phyloP scores from a whole-genome alignment of 2,113 vertebrate species.

The Rhabdomys dilectus region DNA sequence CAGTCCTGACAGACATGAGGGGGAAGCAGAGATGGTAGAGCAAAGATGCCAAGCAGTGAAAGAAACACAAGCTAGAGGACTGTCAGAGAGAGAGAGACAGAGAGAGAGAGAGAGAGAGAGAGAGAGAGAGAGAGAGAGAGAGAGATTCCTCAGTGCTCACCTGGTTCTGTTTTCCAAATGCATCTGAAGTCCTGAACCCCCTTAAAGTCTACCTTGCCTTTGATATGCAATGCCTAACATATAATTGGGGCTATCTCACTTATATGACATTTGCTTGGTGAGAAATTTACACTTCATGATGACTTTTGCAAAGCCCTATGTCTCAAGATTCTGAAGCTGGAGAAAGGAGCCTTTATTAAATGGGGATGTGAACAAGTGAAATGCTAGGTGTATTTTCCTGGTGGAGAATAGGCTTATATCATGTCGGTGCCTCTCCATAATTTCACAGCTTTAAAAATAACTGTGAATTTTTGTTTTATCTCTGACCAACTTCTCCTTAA shows the following conservation, averaged over 20 bases:
- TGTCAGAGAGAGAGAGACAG: too few relatives aligned
- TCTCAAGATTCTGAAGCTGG: neutral
- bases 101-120: too few relatives aligned
- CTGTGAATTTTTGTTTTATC: neutral
- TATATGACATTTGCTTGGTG: neutral
- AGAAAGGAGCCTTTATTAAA: neutral
- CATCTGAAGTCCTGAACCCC: neutral
- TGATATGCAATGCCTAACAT: neutral
- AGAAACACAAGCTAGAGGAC: neutral
- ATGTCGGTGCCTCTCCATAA: neutral
- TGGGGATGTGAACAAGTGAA: neutral
- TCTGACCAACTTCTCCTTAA: neutral
- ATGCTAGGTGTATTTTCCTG: neutral
- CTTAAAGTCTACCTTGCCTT: neutral
- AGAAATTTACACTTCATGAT: neutral
- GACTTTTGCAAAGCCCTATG: neutral
- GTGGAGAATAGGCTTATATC: neutral
- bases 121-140: too few relatives aligned
- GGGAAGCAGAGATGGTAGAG: neutral
- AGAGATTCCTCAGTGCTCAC: neutral
- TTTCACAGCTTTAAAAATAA: neutral
- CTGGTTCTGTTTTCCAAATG: neutral
- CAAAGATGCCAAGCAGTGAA: fast-evolving
- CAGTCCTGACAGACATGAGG: neutral
- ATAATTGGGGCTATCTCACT: neutral